Conservation (phyloP, 1,140 invertebrate genomes). For the Drosophila guanche region DNA sequence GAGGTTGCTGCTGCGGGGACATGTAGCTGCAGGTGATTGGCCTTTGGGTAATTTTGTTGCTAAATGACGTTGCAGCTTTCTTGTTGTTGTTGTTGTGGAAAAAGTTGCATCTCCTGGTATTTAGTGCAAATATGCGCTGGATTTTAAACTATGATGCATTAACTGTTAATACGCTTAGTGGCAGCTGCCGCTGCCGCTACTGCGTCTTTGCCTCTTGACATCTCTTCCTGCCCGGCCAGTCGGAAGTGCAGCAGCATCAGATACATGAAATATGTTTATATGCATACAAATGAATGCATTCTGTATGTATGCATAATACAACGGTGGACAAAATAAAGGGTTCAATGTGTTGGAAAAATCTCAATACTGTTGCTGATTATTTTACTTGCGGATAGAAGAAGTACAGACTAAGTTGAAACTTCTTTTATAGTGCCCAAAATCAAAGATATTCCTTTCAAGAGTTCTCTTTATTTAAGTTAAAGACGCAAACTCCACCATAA, state of each 20-base stretch:
- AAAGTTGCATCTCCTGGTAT: conserved; percentile 51
- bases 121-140: conserved; percentile 53
- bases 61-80: conserved; percentile 32
- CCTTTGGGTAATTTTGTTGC: conserved; percentile 45
- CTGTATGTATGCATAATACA: too few relatives aligned
- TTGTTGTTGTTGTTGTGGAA: conserved; percentile 30
- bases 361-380: too few relatives aligned
- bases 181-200: conserved; percentile 8
- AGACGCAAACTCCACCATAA: too few relatives aligned
- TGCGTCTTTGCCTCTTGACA: conserved; percentile 20
- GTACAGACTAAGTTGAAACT: too few relatives aligned
- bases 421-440: too few relatives aligned
- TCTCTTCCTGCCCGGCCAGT: conserved; percentile 41
- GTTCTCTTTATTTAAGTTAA: too few relatives aligned
- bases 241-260: conserved; percentile 31
- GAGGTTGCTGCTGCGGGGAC: conserved; percentile 31
- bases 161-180: conserved; percentile 49
- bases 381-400: too few relatives aligned
- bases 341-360: too few relatives aligned
- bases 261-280: conserved; percentile 1
- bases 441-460: too few relatives aligned
- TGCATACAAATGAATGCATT: too few relatives aligned
- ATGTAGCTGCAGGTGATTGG: conserved; percentile 66
- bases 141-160: conserved; percentile 33
- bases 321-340: too few relatives aligned